Conservation (phyloP, 64 coral and sea anemone genomes). For the Acropora tenuis region DNA sequence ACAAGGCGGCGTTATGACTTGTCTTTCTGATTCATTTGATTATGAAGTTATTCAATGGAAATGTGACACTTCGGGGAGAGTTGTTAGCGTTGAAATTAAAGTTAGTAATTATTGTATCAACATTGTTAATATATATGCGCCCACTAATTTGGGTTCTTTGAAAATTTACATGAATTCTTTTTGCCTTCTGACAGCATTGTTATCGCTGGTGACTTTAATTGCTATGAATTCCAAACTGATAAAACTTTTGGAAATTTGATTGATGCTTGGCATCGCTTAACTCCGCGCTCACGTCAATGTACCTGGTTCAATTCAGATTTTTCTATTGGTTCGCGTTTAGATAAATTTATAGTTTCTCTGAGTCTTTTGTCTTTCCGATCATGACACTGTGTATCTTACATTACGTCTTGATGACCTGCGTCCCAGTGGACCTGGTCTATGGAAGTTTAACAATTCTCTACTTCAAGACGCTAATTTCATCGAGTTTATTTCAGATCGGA, state of each 20-base stretch:
- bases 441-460: slow-evolving; percentile 31
- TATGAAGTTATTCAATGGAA: neutral
- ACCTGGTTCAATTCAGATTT: slow-evolving; percentile 25
- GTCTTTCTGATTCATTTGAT: neutral
- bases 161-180: neutral
- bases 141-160: slow-evolving; percentile 10
- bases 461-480: neutral
- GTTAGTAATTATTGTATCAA: neutral
- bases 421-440: neutral
- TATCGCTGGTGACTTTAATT: neutral
- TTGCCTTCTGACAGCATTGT: neutral
- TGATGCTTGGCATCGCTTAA: neutral
- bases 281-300: neutral
- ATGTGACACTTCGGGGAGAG: neutral
- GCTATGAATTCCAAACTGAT: neutral
- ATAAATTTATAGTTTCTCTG: neutral
- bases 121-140: slow-evolving; percentile 28
- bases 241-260: neutral
- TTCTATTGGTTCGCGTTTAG: slow-evolving; percentile 7
- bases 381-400: neutral
- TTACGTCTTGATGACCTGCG: neutral
- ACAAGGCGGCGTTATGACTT: neutral
- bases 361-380: neutral
- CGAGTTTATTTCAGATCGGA: neutral
- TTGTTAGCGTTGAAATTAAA: neutral